Evolutionary conservation across 2,888 invertebrate species (phyloP), one percentile per base, ranked within the genome.

Genomic region (Drosophila gaucha): DNA sequence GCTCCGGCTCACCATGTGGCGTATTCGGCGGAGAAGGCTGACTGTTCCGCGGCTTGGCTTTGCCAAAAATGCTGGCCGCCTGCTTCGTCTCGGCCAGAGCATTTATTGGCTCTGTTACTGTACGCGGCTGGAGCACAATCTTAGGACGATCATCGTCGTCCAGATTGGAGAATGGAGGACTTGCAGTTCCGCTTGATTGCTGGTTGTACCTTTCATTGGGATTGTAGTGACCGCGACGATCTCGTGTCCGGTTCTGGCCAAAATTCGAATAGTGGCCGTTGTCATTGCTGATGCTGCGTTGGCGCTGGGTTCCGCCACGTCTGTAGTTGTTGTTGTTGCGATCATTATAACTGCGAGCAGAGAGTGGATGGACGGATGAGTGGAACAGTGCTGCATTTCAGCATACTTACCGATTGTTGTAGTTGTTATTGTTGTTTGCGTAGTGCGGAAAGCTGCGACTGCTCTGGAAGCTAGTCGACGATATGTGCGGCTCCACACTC

Each of bases 61-160:
- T 96, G 64, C 98, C 98, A 92, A 98, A 98, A 92, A 98, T 98
- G 83, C 95, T 95, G 75, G 96, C 95, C 74, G 95, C 94, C 92
- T 97, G 97, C 90, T 96, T 95, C 68, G 97, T 96, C 77, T 96
- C 94, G 44, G 97, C 97, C 82, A 96, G 90, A 44, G 96, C 94
- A 92, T 97, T 97, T 59, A 97, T 94, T 39, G 98, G 97, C 78
- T 94, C 96, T 89, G 94, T 94, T 67, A 97, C 95, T 24, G 97
- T 96, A 78, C 98, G 94, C 63, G 97, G 97, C 91, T 94, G 92
- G 72, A 98, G 93, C 87, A 95, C 94, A 91, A 98, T 93, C 92
- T 94, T 95, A 55, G 97, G 97, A 89, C 98, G 94, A 72, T 95
- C 95, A 39, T 95, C 94, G 64, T 91, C 90, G 59, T 89, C 89